Evolutionary conservation across 1,140 invertebrate genomes (phyloP).

Genomic region (Ips nitidus): DNA sequence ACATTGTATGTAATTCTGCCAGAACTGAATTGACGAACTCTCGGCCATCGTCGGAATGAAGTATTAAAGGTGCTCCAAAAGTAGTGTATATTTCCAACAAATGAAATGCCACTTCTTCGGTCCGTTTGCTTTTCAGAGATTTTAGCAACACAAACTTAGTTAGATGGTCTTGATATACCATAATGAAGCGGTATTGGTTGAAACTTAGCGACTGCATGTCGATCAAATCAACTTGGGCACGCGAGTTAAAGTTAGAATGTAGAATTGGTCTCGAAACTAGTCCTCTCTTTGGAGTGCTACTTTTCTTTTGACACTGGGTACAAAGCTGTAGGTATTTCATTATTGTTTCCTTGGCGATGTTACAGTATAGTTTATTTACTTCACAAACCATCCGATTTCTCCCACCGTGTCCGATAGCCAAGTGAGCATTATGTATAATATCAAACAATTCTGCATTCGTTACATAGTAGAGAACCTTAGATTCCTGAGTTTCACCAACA

Average conservation of each 20-base stretch:
- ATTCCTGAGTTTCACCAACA: too few relatives aligned
- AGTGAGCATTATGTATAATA: conserved; percentile 29
- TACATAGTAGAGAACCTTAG: conserved; percentile 8
- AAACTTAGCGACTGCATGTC: not conserved
- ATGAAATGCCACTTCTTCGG: too few relatives aligned
- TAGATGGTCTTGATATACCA: not conserved
- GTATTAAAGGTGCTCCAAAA: too few relatives aligned
- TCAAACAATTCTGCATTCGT: conserved; percentile 30
- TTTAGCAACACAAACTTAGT: too few relatives aligned
- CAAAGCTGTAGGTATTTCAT: conserved; percentile 30
- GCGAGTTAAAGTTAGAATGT: conserved; percentile 3
- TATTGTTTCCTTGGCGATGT: conserved; percentile 33
- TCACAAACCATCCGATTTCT: conserved; percentile 32
- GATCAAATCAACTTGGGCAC: not conserved
- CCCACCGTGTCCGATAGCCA: conserved; percentile 30
- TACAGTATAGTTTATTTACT: conserved; percentile 31
- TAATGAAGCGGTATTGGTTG: not conserved
- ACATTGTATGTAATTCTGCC: too few relatives aligned
- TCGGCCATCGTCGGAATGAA: too few relatives aligned
- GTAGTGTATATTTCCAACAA: too few relatives aligned
- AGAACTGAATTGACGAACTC: too few relatives aligned
- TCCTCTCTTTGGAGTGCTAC: conserved; percentile 3
- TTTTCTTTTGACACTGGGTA: conserved; percentile 25
- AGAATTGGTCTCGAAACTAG: conserved; percentile 19
- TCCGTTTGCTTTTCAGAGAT: too few relatives aligned